Conservation (phyloP, 2,113 vertebrate species). For the Brienomyrus brachyistius region DNA sequence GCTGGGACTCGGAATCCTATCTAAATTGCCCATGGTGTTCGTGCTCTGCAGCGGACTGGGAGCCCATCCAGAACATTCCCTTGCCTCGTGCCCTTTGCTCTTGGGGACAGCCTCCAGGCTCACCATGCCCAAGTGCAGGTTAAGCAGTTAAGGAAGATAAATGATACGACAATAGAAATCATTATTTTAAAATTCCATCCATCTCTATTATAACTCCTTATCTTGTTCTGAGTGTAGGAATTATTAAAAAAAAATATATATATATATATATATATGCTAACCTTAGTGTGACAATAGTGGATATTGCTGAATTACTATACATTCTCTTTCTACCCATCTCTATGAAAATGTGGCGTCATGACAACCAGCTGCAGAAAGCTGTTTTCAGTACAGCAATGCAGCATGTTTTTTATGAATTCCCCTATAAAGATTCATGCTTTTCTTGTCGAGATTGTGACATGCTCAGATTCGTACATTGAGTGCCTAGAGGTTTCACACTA, state of each 20-base stretch:
- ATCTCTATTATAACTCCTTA: background rate
- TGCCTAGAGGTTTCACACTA: background rate
- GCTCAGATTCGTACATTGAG: background rate
- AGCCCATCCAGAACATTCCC: background rate
- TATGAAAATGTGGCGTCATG: background rate
- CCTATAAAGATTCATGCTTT: background rate
- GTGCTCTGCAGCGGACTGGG: background rate
- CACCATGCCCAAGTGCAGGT: background rate
- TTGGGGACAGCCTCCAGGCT: background rate
- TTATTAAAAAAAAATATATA: background rate
- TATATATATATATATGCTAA: too few species aligned
- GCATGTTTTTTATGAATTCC: background rate
- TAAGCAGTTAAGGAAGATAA: background rate
- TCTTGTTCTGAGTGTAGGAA: background rate
- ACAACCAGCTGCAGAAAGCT: background rate
- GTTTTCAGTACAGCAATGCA: background rate
- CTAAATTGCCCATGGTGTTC: background rate
- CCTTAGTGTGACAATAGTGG: background rate
- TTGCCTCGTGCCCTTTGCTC: background rate
- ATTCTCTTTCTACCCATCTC: background rate
- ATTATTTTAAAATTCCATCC: background rate
- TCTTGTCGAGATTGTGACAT: background rate
- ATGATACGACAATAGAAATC: background rate
- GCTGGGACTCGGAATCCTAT: background rate
- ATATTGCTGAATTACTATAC: background rate